Percentiles rank a stretch among this genome's conserved stretches.
These are phyloP conservation scores for Enoplolaimus lenunculus DNA, from an alignment of 2,888 invertebrate genomes.

Conservation along the genomic window DNA sequence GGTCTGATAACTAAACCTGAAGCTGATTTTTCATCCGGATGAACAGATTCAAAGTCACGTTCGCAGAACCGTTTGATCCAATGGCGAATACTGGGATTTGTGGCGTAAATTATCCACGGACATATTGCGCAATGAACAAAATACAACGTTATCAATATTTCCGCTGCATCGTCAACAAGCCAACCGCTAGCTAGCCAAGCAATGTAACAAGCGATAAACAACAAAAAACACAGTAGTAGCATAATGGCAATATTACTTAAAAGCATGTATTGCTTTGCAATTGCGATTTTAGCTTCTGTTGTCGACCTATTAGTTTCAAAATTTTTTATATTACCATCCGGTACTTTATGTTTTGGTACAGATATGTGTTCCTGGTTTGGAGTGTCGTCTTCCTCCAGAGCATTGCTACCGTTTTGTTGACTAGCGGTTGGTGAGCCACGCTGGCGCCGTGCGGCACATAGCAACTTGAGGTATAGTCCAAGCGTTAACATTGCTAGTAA, in stretches of 20 bases:
- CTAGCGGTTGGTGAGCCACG: background rate
- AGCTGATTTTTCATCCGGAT: too few species aligned
- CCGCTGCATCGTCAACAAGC: conserved; percentile 7
- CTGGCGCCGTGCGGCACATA: background rate
- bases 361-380: background rate
- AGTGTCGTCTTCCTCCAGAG: too few species aligned
- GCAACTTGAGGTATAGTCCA: background rate
- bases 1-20: too few species aligned
- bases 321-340: too few species aligned
- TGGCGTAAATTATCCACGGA: background rate
- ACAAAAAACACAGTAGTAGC: background rate
- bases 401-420: background rate
- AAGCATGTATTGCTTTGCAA: background rate
- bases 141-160: conserved; percentile 16
- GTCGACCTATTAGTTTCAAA: background rate
- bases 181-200: conserved; percentile 9
- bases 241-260: background rate
- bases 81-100: background rate
- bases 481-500: background rate
- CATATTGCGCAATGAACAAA: conserved; percentile 1
- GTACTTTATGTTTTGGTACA: background rate
- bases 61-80: too few species aligned
- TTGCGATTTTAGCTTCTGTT: background rate
- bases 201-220: background rate
- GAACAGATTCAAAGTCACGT: too few species aligned